A percentile compares a stretch with the other conserved stretches of the same genome.
These are phyloP conservation scores for Lepidothrix coronata DNA, from an alignment of 2,113 vertebrate genomes.

Conservation along the genomic window DNA sequence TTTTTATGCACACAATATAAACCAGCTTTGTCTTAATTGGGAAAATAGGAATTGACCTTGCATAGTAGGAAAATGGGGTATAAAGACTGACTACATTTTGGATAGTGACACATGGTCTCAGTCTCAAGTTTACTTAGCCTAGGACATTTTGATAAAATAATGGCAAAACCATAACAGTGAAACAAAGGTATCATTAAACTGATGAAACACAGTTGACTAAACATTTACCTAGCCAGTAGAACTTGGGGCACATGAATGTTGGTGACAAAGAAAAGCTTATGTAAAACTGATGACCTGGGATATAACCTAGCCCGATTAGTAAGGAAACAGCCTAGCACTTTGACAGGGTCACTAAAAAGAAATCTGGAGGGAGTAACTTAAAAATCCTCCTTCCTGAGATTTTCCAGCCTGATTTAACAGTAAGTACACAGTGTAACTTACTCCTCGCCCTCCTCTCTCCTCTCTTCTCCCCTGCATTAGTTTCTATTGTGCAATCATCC, in stretches of 20 bases:
- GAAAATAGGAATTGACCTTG: background rate
- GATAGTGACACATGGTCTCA: accelerated
- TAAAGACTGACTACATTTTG: background rate
- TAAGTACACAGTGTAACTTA: background rate
- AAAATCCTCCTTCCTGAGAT: background rate
- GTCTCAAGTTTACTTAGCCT: background rate
- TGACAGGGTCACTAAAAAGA: background rate
- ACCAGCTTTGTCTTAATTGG: background rate
- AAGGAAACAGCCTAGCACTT: background rate
- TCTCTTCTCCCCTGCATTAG: background rate
- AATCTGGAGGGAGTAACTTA: background rate
- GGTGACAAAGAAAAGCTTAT: background rate
- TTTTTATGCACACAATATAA: background rate
- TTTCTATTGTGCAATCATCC: background rate
- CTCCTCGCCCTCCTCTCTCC: background rate
- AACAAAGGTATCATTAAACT: background rate
- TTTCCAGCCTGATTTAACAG: background rate
- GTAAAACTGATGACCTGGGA: background rate
- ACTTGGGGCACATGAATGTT: background rate
- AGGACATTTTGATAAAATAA: background rate
- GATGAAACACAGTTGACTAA: background rate
- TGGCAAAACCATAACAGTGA: background rate
- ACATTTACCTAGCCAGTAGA: background rate
- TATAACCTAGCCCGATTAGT: background rate
- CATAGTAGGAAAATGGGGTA: background rate